phyloP scores from a whole-genome alignment of 2,888 invertebrate genomes.

The Perizoma flavofasciatum region DNA sequence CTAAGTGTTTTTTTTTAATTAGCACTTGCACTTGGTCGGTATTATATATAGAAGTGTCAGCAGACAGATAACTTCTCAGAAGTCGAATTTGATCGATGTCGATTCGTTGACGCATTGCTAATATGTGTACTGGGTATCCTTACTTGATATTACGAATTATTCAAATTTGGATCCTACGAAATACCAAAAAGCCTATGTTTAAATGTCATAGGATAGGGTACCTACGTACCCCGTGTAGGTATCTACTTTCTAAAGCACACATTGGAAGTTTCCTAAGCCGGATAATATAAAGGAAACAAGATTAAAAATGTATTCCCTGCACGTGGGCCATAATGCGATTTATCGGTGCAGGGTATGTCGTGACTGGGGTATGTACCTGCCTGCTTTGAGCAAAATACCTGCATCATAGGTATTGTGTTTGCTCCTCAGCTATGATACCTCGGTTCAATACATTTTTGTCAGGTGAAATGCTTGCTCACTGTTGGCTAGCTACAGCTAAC shows the following conservation, averaged over 20 bases:
- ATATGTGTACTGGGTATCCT: too few species aligned
- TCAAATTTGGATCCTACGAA: too few species aligned
- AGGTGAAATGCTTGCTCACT: slow-evolving; percentile 10
- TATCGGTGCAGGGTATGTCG: slow-evolving; percentile 77
- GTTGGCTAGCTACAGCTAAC: too few species aligned
- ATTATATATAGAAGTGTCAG: too few species aligned
- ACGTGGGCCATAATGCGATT: slow-evolving; percentile 82
- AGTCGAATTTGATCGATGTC: too few species aligned
- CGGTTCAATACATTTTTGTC: slow-evolving; percentile 31
- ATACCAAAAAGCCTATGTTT: too few species aligned
- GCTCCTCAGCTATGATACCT: slow-evolving; percentile 32
- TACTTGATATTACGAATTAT: too few species aligned
- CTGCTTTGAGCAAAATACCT: slow-evolving; percentile 52
- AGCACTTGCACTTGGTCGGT: too few species aligned
- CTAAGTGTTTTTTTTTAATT: too few species aligned
- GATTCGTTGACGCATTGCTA: too few species aligned
- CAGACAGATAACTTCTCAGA: too few species aligned
- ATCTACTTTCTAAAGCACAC: slow-evolving; percentile 42
- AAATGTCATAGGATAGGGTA: too few species aligned
- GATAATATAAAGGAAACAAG: slow-evolving; percentile 80
- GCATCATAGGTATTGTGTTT: slow-evolving; percentile 58
- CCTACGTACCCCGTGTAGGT: slow-evolving; percentile 30
- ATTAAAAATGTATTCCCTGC: slow-evolving; percentile 82
- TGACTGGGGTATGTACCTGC: slow-evolving; percentile 67
- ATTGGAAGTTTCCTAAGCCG: slow-evolving; percentile 64